Evolutionary conservation across 1,140 invertebrate genomes (phyloP).

Genomic region (Diorhabda elongata): DNA sequence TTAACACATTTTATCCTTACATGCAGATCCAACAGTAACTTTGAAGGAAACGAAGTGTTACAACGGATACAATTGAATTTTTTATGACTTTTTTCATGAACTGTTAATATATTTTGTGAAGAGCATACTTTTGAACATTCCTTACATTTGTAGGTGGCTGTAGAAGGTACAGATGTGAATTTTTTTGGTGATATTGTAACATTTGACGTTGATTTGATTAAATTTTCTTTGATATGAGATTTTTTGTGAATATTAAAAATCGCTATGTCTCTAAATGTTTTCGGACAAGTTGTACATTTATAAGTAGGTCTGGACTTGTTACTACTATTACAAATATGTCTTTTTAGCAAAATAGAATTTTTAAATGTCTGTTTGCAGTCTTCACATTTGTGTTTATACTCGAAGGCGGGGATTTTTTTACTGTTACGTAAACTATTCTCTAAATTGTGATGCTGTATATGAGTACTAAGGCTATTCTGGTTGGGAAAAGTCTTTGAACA

Average conservation of each 20-base stretch:
- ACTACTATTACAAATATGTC: slow-evolving; percentile 29
- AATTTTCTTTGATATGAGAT: slow-evolving; percentile 37
- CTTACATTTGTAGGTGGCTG: slow-evolving; percentile 29
- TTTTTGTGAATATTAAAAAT: slow-evolving; percentile 36
- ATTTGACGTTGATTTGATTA: slow-evolving; percentile 33
- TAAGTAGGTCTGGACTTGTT: slow-evolving; percentile 15
- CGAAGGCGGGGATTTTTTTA: slow-evolving; percentile 21
- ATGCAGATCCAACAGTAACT: slow-evolving; percentile 34
- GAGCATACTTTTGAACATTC: slow-evolving; percentile 34
- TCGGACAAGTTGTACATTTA: slow-evolving; percentile 34
- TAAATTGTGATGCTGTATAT: slow-evolving; percentile 46
- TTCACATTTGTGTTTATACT: slow-evolving; percentile 37
- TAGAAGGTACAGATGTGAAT: slow-evolving; percentile 14
- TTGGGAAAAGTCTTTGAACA: slow-evolving; percentile 57
- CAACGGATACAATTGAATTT: slow-evolving; percentile 32
- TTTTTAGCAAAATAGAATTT: slow-evolving; percentile 36
- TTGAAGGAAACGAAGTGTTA: slow-evolving; percentile 30
- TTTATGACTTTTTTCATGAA: slow-evolving; percentile 34
- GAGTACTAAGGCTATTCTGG: slow-evolving; percentile 55
- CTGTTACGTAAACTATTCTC: slow-evolving; percentile 29
- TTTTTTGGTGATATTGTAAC: slow-evolving; percentile 34
- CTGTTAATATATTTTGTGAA: slow-evolving; percentile 23
- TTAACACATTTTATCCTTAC: slow-evolving; percentile 36
- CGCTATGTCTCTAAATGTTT: slow-evolving; percentile 30
- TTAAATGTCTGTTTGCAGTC: slow-evolving; percentile 36